Percentiles rank a stretch among this genome's conserved stretches.
Conservation (phyloP, 2,888 invertebrate genomes). For the Orchesella flavescens region DNA sequence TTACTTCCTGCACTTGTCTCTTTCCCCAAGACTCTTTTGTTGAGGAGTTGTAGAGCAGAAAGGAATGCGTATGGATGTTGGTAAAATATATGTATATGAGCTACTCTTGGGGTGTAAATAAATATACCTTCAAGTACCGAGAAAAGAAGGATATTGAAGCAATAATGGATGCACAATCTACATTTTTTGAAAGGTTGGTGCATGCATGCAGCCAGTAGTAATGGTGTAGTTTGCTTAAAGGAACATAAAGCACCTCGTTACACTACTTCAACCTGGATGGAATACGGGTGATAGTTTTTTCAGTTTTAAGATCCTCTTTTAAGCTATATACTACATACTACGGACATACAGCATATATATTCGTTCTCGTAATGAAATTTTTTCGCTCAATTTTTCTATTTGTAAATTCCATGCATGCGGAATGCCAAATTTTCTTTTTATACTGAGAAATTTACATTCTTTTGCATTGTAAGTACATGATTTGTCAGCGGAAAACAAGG, state of each 20-base stretch:
- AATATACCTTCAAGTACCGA: conserved; percentile 12
- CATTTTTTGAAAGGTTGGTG: conserved; percentile 13
- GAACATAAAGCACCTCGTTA: conserved; percentile 15
- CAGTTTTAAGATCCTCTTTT: no score
- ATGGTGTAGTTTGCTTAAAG: neutral
- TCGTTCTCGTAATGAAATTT: conserved; percentile 28
- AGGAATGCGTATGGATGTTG: neutral
- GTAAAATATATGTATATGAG: neutral
- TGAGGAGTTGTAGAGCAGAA: neutral
- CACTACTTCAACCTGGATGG: neutral
- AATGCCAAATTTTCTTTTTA: conserved; percentile 3
- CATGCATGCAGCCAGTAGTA: neutral
- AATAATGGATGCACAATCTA: conserved; percentile 24
- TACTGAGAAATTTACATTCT: neutral
- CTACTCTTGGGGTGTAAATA: conserved; percentile 3
- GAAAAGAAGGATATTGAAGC: conserved; percentile 18
- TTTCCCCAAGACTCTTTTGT: neutral
- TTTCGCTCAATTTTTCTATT: neutral
- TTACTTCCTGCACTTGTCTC: conserved; percentile 31
- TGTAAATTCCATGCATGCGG: conserved; percentile 1
- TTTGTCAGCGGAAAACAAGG: neutral
- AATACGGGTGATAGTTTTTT: neutral
- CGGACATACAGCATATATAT: no score
- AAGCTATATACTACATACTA: no score
- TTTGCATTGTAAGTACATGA: neutral